Conservation (phyloP, 2,113 vertebrate genomes). For the Jaculus jaculus region DNA sequence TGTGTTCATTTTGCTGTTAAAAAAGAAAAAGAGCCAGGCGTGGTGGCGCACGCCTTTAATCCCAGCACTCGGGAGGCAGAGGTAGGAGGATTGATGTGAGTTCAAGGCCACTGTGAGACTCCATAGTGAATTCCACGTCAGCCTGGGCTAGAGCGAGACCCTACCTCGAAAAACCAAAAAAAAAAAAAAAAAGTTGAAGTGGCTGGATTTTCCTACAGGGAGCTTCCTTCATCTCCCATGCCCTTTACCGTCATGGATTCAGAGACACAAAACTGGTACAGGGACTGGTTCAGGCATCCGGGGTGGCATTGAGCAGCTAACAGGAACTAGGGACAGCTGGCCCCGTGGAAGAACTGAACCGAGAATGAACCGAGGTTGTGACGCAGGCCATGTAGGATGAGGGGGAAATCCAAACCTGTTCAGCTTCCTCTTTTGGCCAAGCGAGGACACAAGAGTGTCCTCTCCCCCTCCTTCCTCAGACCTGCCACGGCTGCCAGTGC, state of each 20-base stretch:
- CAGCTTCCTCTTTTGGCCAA: slow-evolving; percentile 67
- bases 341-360: slow-evolving; percentile 8
- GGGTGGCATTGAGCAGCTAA: not conserved
- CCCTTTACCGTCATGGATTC: not conserved
- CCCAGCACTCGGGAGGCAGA: too few relatives aligned
- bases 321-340: slow-evolving; percentile 5
- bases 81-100: too few relatives aligned
- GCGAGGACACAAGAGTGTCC: too few relatives aligned
- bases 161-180: too few relatives aligned
- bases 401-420: slow-evolving; percentile 57
- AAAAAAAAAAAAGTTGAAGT: not conserved
- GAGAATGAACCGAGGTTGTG: slow-evolving; percentile 57
- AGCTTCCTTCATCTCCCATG: not conserved
- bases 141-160: too few relatives aligned
- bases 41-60: too few relatives aligned
- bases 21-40: not conserved
- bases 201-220: not conserved
- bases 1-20: not conserved
- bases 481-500: not conserved
- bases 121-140: too few relatives aligned
- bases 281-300: not conserved
- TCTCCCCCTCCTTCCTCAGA: not conserved
- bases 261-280: not conserved
- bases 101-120: too few relatives aligned
- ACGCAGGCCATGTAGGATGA: not conserved